Base-by-base conservation (phyloP, 2,888 invertebrate species). In the Slavum lentiscoides region DNA sequence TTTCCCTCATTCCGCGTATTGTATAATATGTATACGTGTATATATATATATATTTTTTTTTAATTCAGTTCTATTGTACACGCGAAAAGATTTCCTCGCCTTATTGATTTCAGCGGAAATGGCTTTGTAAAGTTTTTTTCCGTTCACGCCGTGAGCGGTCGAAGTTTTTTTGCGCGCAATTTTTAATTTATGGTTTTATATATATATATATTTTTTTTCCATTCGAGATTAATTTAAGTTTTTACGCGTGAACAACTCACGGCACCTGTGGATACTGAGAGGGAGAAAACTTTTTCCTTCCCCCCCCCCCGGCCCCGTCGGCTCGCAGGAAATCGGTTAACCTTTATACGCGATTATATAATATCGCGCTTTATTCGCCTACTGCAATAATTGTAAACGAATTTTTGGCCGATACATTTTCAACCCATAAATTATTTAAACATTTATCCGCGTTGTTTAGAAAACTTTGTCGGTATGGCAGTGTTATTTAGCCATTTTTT, bases 1-100 rank as follows among this genome's bases (percentile, higher is more conserved):
- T 53, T 19, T 8, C 49, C 15, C 19, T n/a, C n/a, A 37, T n/a
- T 39, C 64, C 53, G 39, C 6, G 37, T 55, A 19, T 23, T 67
- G 43, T 64, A 43, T 7, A 9, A n/a, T 53, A 6, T 43, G 2
- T 43, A 6, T 43, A 43, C 9, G 6, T 6, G 9, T 43, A 43
- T 43, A 43, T 39, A 39, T 39, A 39, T 39, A 39, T 39, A 39
- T 53, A 53, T 37, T 5, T 37, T 13, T 68, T n/a, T 66, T 75
- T 75, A 61, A 80, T 80, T 80, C 70, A 39, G 55, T 80, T 23
- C 58, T 64, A 80, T 80, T 80, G 77, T 80, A 61, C 62, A 58
- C 37, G 53, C 62, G 3, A 19, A 3, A n/a, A 11, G 49, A 49
- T 49, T 21, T 62, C 23, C 55, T 67, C 55, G 64, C 23, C 39